Base-by-base conservation (phyloP, 2,888 invertebrate species). In the Polydrusus pterygomalis region DNA sequence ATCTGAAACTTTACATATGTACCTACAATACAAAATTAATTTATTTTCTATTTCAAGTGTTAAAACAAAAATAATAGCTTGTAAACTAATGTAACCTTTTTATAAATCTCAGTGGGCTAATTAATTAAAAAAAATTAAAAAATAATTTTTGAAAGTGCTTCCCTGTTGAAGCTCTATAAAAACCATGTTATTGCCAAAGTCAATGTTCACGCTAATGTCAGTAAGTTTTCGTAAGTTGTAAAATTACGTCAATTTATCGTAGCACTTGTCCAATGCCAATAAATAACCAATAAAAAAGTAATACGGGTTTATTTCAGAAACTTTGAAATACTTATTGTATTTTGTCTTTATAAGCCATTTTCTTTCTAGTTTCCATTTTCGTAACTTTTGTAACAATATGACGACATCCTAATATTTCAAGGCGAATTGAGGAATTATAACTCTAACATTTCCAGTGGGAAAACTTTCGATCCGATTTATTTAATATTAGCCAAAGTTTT, bases 401-500 rank as follows among this genome's bases (percentile, higher is more conserved):
- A 68, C 68, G 68, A 68, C 68, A 68, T 54, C 68, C 68, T 54
- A 68, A 68, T 68, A 68, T 54, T 68, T 68, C 56, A 54, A 13
- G 67, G 51, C 64, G 64, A 67, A 67, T 67, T 67, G 34, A 67
- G 51, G 51, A 68, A 68, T 68, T 38, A 68, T 68, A 38, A 30
- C 51, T 54, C 25, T 68, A 54, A 68, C 54, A 54, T 30, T 54
- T 13, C 54, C 54, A 54, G 25, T n/a, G 25, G n/a, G 13, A 54
- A 54, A 54, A 54, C 30, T 54, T 54, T 30, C 20, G 25, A 54
- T 54, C 54, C 25, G 13, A 54, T 30, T 30, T 30, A n/a, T 54
- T 54, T 54, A n/a, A 54, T 20, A 30, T 25, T 8, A 51, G 25
- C 51, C 25, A 51, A 6, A 30, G 25, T 25, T 54, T 54, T 54